Evolutionary conservation across 2,888 invertebrate genomes (phyloP), one percentile per base, ranked within the genome.

Genomic region (Lutraria lutraria): DNA sequence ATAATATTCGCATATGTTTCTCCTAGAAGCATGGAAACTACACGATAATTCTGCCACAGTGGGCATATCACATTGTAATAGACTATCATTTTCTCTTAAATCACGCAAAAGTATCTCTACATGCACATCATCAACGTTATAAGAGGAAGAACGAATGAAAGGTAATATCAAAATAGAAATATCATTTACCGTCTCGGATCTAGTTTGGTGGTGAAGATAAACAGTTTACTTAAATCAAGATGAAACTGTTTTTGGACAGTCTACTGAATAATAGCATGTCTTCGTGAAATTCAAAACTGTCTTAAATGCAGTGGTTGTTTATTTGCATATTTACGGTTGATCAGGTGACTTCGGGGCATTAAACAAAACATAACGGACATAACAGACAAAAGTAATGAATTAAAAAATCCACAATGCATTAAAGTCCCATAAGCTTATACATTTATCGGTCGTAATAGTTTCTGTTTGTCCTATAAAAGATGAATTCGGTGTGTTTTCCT

Each of bases 271-370:
- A 25, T 6, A 25, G 25, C 12, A 10, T 13, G 25, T 68, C 63
- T 68, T n/a, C 25, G 13, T n/a, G 25, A n/a, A 68, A 25, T 68
- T 68, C 6, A 68, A 25, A 21, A 13, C 25, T n/a, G 6, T 13
- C n/a, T 25, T 10, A 68, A 68, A n/a, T 12, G 4, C n/a, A 12
- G 25, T 25, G 25, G 63, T 25, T 68, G 63, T n/a, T 68, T 25
- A 68, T 68, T 68, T 25, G 63, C 63, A 68, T 68, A 68, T 68
- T 68, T 68, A 68, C 63, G 25, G 63, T 68, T 2, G 25, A 25
- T 68, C 25, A 25, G 12, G 12, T 68, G 25, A 56, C n/a, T 25
- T 68, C 63, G 25, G 6, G 63, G 8, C 43, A 43, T 43, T 8
- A 43, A 43, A 43, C 43, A 43, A 43, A 43, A 2, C 43, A 43